Base-by-base conservation (phyloP, 2,888 invertebrate genomes). In the Elegia similella region DNA sequence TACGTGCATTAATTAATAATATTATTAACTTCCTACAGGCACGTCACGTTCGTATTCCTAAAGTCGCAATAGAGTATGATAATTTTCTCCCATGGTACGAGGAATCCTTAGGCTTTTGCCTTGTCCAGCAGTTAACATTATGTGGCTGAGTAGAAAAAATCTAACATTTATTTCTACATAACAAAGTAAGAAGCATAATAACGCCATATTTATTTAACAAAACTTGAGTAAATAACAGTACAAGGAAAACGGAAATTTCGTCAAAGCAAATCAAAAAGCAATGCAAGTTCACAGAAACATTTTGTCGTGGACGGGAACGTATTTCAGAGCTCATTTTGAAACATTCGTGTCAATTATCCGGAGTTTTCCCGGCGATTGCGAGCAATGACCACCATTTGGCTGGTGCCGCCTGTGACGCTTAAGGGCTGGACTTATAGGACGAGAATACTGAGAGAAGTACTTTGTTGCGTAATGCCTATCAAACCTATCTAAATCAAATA, bases 261-360 rank as follows among this genome's bases (percentile, higher is more conserved):
- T 38, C 47, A 47, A 47, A 47, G 30, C 8, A 30, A 69, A 64
- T 67, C 63, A 72, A 68, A 69, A 60, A 65, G 60, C 65, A 63
- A 68, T 69, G 68, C 63, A 67, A 68, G 67, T 70, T 67, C 62
- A 59, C 58, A 59, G 63, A 52, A 63, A 66, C 63, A 66, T 66
- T 47, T 13, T 29, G 16, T 34, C 16, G 50, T 13, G 32, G 15
- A 50, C 13, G n/a, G 13, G n/a, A 32, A 48, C 48, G 48, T 75
- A 78, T 76, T 74, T 72, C 73, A 72, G 68, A 65, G 58, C 77
- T 76, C 80, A 72, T 84, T 81, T 70, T 66, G 76, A 70, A 76
- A 79, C 82, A 86, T 84, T 80, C 76, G 76, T 84, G 86, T 86
- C 87, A 87, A 87, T 87, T 88, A 87, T 84, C 82, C 78, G 73